Evolutionary conservation across 2,888 invertebrate species (phyloP), one percentile per base, ranked within the genome.

Genomic region (Trachelus iudaicus): DNA sequence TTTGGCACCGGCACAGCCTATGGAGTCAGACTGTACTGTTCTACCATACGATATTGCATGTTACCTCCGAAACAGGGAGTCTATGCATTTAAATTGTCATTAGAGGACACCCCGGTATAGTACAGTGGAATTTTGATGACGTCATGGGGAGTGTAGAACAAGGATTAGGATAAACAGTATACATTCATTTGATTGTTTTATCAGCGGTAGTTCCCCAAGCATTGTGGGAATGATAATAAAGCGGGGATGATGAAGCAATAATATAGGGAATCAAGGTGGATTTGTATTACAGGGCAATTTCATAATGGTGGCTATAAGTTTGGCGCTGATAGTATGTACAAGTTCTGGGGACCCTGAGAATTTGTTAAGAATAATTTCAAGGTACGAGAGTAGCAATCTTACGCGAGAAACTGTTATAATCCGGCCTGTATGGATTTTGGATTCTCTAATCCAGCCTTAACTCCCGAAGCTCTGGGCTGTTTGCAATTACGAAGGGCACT

Each of bases 41-140:
- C 12, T 33, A 15, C 15, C 40, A 56, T 56, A 56, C 40, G 40
- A 56, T 23, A 56, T 56, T 31, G 73, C 75, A 68, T 73, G 73
- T 40, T 69, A 34, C 35, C 34, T 80, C 75, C 73, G 78, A 77
- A 80, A 84, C 83, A 81, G 84, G 85, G 84, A 85, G 84, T 82
- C 85, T 82, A 86, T 86, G 86, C 86, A 86, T 86, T 86, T 86
- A 86, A 86, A 86, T 86, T 85, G 86, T 86, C 86, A 86, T 86
- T 86, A 86, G 81, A 56, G 40, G 40, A 33, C 71, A 71, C 71
- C 33, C 71, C 31, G 71, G 31, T 33, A 40, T 6, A 56, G 15
- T 56, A 56, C 23, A 23, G 40, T 56, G 40, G 40, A 56, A 56
- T 4, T 56, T 56, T 56, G 40, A 56, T 23, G 40, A 56, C 40